Conservation (phyloP, 2,113 vertebrate genomes). For the Rhinolophus sinicus region DNA sequence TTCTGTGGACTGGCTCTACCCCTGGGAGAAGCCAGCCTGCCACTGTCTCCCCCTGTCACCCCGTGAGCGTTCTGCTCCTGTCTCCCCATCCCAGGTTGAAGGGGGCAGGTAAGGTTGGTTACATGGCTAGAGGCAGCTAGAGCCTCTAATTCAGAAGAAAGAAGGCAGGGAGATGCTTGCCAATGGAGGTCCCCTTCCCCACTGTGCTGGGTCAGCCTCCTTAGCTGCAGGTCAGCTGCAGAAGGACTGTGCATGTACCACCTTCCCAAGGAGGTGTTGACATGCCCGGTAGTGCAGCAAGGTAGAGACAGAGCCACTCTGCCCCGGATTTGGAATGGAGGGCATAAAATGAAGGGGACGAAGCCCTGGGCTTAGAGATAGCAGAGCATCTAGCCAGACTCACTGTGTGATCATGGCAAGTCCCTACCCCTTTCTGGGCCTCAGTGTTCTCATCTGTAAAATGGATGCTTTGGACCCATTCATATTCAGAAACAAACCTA, state of each 20-base stretch:
- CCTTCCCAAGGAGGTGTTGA: background rate
- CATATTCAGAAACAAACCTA: background rate
- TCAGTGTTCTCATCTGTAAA: background rate
- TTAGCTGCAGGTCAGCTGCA: background rate
- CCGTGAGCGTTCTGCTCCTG: background rate
- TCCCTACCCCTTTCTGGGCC: background rate
- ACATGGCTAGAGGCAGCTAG: background rate
- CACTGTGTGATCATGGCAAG: background rate
- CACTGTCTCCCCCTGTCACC: no score
- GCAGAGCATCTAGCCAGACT: background rate
- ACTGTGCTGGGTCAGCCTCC: background rate
- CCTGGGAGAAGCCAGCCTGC: background rate
- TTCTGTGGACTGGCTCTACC: background rate
- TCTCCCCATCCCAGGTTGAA: background rate
- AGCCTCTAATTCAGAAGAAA: background rate
- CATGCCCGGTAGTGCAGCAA: fast-evolving
- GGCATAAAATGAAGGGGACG: background rate
- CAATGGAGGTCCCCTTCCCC: background rate
- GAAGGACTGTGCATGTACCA: background rate
- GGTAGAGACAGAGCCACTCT: background rate
- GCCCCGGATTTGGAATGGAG: background rate
- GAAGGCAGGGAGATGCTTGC: background rate
- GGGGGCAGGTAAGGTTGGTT: no score
- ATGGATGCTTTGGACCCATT: background rate
- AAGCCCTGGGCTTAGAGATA: background rate